These are phyloP conservation scores for Agriotes lineatus DNA, from an alignment of 2,888 invertebrate species.

Conservation along the genomic window DNA sequence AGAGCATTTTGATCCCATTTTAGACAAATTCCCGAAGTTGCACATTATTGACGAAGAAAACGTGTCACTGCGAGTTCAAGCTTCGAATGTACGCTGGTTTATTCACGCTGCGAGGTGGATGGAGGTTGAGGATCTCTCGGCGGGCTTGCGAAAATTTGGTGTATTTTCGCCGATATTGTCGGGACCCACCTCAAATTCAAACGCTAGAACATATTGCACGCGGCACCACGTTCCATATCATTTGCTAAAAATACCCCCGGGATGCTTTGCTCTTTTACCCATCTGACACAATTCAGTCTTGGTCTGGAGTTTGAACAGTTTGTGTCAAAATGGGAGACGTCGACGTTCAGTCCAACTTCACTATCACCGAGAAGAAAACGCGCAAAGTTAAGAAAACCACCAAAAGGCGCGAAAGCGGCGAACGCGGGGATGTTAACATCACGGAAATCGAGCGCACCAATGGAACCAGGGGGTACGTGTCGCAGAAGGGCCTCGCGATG, in stretches of 20 bases:
- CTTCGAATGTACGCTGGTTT: too few relatives aligned
- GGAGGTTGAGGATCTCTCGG: background rate
- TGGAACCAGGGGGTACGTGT: constrained; percentile 85
- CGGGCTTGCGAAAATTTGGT: constrained; percentile 36
- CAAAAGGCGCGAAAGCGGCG: constrained; percentile 82
- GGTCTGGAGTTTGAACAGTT: constrained; percentile 51
- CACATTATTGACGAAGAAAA: too few relatives aligned
- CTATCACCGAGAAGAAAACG: constrained; percentile 86
- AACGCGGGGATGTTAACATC: constrained; percentile 84
- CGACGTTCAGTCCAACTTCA: constrained; percentile 87
- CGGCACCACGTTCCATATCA: constrained; percentile 61
- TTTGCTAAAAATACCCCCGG: constrained; percentile 65
- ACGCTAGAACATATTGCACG: constrained; percentile 51
- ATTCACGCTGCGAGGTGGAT: background rate
- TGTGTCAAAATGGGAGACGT: constrained; percentile 85
- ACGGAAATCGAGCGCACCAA: constrained; percentile 80
- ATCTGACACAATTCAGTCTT: constrained; percentile 59
- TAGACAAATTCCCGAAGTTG: too few relatives aligned
- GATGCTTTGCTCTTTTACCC: constrained; percentile 59
- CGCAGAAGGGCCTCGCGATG: constrained; percentile 58
- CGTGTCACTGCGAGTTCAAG: too few relatives aligned
- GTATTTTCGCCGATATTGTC: constrained; percentile 48
- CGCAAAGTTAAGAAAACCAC: constrained; percentile 93
- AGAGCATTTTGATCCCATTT: too few relatives aligned
- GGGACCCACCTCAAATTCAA: constrained; percentile 44